Evolutionary conservation across 2,888 invertebrate genomes (phyloP), one percentile per base, ranked within the genome.

Genomic region (Drosophila suboccidentalis): DNA sequence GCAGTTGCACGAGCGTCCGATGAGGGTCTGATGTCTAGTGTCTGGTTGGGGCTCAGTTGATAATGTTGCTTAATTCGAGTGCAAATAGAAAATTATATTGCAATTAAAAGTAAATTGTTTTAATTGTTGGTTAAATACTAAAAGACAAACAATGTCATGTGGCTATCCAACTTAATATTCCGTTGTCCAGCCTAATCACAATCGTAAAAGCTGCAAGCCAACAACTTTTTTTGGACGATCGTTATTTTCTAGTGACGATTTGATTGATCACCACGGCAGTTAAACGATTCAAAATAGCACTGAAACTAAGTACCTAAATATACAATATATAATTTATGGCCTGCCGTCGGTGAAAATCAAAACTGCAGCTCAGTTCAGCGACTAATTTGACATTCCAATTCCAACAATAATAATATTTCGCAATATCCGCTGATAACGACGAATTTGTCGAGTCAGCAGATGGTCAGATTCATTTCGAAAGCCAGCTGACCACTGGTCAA

Each of bases 51-150:
- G 73, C 81, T 83, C 73, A 77, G 78, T 77, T 81, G 77, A 78
- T 84, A 86, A 89, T 75, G 69, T 76, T 75, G 64, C 72, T 86
- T 87, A 87, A 87, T 82, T 82, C 88, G 70, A 74, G 86, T 80
- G 88, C 75, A 89, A 87, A 87, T 82, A 87, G 71, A 86, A 89
- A 89, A 87, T 87, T 87, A 89, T 85, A 89, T 89, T 82, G 82
- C 89, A 87, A 87, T 87, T 87, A 87, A 87, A 85, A 79, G 72
- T 78, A 78, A 87, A 87, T 89, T 87, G 89, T 80, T 89, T 87
- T 82, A 85, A 87, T 85, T 89, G 82, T 76, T 87, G 80, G 75
- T 78, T 76, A 85, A 87, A 82, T 69, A 74, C 44, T 22, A 50
- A 34, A 41, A 55, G 22, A 43, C 50, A 68, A 68, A 72, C 71